Evolutionary conservation across 2,797 vertebrate species (phyloP).

Genomic region (Sebastes hopkinsi): DNA sequence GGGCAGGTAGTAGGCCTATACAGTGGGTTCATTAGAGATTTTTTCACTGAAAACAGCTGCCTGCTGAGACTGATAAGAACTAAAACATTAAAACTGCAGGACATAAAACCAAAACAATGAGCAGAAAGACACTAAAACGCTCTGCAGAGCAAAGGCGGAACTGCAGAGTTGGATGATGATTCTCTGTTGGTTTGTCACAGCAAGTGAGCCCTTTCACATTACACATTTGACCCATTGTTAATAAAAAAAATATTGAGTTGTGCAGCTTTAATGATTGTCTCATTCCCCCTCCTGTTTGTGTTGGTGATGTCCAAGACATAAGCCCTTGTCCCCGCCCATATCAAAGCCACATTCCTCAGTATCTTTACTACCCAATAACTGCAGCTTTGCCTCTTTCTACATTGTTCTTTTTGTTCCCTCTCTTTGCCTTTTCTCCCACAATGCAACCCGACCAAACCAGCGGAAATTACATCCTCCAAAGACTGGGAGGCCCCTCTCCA

Average conservation of each 20-base stretch:
- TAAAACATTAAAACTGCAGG: neutral
- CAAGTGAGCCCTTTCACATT: no score
- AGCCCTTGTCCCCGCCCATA: neutral
- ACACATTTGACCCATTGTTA: neutral
- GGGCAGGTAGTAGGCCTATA: neutral
- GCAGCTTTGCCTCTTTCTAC: neutral
- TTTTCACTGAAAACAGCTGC: neutral
- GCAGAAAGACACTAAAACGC: neutral
- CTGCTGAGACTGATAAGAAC: neutral
- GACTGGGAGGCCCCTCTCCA: constrained; percentile 16
- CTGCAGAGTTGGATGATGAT: no score
- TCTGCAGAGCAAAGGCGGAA: no score
- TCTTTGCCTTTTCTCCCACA: constrained; percentile 1
- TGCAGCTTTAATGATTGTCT: neutral
- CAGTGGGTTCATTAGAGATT: no score
- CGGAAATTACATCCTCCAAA: constrained; percentile 8
- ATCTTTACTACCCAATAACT: neutral
- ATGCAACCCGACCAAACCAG: neutral
- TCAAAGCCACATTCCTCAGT: neutral
- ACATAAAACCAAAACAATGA: neutral
- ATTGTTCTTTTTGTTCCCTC: neutral
- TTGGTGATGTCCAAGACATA: neutral
- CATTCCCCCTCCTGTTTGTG: neutral
- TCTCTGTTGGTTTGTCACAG: no score
- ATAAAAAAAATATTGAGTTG: neutral